These are phyloP conservation scores for Stenoptilia bipunctidactyla DNA, from an alignment of 2,888 invertebrate genomes.

Conservation along the genomic window DNA sequence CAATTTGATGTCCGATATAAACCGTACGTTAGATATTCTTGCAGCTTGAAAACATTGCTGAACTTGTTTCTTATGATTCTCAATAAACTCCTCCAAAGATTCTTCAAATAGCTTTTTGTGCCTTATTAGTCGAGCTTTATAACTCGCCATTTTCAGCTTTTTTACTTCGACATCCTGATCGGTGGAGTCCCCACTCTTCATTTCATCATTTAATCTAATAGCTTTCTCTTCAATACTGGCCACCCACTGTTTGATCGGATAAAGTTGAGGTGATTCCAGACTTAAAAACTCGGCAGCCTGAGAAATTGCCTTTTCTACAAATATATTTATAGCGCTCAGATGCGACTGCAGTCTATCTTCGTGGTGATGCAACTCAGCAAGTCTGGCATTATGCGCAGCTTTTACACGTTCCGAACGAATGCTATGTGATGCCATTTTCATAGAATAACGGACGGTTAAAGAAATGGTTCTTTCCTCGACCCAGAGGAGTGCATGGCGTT, in stretches of 20 bases:
- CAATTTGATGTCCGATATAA: conserved; percentile 33
- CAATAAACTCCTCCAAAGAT: conserved; percentile 30
- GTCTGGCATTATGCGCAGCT: conserved; percentile 30
- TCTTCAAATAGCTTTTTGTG: conserved; percentile 34
- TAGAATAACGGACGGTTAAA: conserved; percentile 37
- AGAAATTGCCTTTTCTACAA: conserved; percentile 28
- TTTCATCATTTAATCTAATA: neutral
- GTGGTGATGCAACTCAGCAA: conserved; percentile 36
- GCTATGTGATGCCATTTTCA: conserved; percentile 42
- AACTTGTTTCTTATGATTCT: conserved; percentile 25
- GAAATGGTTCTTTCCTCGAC: conserved; percentile 32
- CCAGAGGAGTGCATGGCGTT: conserved; percentile 36
- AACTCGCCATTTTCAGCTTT: conserved; percentile 43
- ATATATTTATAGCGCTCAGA: conserved; percentile 31
- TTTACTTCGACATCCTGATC: conserved; percentile 27
- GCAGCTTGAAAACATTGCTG: conserved; percentile 38
- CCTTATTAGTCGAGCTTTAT: conserved; percentile 33
- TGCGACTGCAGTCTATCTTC: conserved; percentile 39
- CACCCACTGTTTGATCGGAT: conserved; percentile 37
- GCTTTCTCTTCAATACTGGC: conserved; percentile 21
- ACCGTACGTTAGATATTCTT: conserved; percentile 44
- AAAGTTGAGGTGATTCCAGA: conserved; percentile 31
- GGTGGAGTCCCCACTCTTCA: neutral
- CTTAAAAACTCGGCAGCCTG: conserved; percentile 30
- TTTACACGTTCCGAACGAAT: conserved; percentile 40